phyloP scores from a whole-genome alignment of 2,113 vertebrate species.

The Vidua macroura region DNA sequence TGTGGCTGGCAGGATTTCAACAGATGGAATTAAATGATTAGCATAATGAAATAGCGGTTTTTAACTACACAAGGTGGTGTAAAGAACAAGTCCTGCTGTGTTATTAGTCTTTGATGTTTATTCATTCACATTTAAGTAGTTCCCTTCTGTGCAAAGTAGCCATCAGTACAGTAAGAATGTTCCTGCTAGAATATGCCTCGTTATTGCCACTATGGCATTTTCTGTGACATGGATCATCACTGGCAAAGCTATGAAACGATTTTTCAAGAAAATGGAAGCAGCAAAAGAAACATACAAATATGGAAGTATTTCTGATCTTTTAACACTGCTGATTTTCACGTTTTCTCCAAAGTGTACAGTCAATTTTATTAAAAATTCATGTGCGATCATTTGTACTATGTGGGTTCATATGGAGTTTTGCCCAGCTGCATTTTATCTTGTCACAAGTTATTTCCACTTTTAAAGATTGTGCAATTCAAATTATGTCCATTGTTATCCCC shows the following conservation, averaged over 20 bases:
- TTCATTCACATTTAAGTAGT: conserved; percentile 51
- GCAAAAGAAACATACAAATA: not conserved
- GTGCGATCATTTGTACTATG: not conserved
- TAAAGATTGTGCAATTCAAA: not conserved
- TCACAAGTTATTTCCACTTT: not conserved
- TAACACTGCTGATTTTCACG: not conserved
- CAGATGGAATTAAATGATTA: conserved; percentile 65
- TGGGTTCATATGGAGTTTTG: not conserved
- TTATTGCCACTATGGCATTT: not conserved
- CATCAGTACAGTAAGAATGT: not conserved
- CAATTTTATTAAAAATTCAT: not conserved
- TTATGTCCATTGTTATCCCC: not conserved
- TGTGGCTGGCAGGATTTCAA: conserved; percentile 27
- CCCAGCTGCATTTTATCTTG: not conserved
- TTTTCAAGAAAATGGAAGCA: not conserved
- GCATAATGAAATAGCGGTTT: conserved; percentile 24
- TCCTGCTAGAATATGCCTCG: not conserved
- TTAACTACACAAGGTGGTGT: conserved; percentile 38
- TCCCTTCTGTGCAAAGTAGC: conserved; percentile 35
- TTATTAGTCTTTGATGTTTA: conserved; percentile 56
- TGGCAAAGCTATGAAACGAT: not conserved
- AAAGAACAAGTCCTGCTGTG: conserved; percentile 52
- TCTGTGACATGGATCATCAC: not conserved
- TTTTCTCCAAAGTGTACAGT: not conserved
- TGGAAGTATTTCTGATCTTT: not conserved